Conservation (phyloP, 1,140 invertebrate species). For the Gonatopus flavifemur region DNA sequence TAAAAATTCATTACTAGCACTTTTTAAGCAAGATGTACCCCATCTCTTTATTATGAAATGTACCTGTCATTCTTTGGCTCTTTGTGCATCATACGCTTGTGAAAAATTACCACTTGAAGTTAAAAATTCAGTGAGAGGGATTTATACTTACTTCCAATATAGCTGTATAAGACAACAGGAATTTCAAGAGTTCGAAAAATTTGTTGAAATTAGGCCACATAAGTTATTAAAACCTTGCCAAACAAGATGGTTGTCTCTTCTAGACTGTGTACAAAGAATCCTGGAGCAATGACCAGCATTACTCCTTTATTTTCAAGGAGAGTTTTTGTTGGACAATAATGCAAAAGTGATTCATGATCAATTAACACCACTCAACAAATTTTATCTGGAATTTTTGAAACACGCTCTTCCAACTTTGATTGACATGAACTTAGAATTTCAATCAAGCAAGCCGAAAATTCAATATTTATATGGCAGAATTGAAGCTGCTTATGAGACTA, state of each 20-base stretch:
- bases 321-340: constrained; percentile 10
- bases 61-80: constrained; percentile 39
- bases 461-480: constrained; percentile 16
- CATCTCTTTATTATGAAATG: constrained; percentile 3
- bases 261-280: constrained; percentile 13
- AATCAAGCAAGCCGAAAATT: constrained; percentile 20
- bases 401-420: constrained; percentile 11
- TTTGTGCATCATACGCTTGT: constrained; percentile 45
- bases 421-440: constrained; percentile 16
- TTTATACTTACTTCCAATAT: constrained; percentile 22
- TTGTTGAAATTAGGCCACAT: too few species aligned
- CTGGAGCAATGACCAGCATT: constrained; percentile 19
- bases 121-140: constrained; percentile 18
- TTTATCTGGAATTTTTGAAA: constrained; percentile 15
- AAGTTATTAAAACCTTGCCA: not conserved
- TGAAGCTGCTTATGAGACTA: constrained; percentile 9
- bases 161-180: too few species aligned
- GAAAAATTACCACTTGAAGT: constrained; percentile 32
- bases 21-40: too few species aligned
- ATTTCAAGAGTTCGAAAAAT: too few species aligned
- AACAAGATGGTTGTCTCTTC: constrained; percentile 3
- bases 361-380: not conserved
- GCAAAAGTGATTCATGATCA: constrained; percentile 9
- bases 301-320: constrained; percentile 16
- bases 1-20: not conserved